Conservation (phyloP, 2,797 vertebrate genomes). For the Halcyon leucocephala region DNA sequence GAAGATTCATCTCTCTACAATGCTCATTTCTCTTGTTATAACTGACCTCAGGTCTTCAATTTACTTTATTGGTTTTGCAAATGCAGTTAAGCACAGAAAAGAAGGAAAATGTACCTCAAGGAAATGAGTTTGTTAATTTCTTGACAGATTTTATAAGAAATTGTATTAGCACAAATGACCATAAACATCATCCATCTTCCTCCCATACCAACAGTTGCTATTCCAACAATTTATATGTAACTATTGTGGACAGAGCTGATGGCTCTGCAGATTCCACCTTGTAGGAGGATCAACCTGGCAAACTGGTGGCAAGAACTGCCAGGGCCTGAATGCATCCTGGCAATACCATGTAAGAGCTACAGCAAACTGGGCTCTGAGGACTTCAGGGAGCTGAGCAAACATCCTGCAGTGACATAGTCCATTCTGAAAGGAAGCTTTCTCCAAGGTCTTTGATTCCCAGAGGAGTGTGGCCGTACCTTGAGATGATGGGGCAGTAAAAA, state of each 20-base stretch:
- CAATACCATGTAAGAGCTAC: rapidly evolving
- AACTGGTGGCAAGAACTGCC: neutral
- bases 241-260: neutral
- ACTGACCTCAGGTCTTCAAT: neutral
- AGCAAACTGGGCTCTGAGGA: neutral
- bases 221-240: neutral
- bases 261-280: neutral
- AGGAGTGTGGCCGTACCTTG: neutral
- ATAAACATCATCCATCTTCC: neutral
- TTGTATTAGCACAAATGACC: neutral
- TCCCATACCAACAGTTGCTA: neutral
- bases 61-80: neutral
- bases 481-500: neutral
- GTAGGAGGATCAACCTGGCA: neutral
- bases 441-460: neutral
- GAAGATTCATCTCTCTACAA: neutral
- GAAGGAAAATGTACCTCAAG: neutral
- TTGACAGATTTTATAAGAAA: neutral
- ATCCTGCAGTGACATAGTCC: neutral
- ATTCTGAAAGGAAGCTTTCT: neutral
- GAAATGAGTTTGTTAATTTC: neutral
- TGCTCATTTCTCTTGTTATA: neutral
- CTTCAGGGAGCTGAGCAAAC: neutral
- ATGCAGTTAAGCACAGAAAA: neutral
- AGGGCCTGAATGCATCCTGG: neutral